phyloP scores from a whole-genome alignment of 2,113 vertebrate species.

The Centropus unirufus region DNA sequence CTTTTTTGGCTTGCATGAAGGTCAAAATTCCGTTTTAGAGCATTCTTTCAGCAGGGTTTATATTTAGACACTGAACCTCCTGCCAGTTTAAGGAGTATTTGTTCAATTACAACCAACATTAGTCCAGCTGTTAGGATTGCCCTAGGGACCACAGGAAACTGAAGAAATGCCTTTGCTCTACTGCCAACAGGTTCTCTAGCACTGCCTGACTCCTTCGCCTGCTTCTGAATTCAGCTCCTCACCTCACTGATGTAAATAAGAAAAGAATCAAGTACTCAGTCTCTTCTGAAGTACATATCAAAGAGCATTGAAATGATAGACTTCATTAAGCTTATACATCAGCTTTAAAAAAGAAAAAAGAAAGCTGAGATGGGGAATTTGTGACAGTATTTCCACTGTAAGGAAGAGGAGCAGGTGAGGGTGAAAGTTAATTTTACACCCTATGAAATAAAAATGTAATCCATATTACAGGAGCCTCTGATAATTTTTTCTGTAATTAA shows the following conservation, averaged over 20 bases:
- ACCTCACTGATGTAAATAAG: neutral
- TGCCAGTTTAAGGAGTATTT: neutral
- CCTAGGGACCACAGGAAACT: neutral
- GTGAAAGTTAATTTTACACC: neutral
- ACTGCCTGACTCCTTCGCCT: neutral
- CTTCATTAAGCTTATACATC: neutral
- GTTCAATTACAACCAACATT: neutral
- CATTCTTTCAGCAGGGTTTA: neutral
- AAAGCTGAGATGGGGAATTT: neutral
- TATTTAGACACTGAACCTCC: neutral
- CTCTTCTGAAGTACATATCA: neutral
- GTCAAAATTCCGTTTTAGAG: conserved; percentile 14
- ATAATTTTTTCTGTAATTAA: neutral
- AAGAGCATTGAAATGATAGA: neutral
- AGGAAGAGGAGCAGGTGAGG: neutral
- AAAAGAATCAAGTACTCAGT: neutral
- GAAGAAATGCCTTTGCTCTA: neutral
- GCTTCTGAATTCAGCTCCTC: neutral
- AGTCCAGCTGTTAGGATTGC: neutral
- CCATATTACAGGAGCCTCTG: neutral
- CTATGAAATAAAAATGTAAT: neutral
- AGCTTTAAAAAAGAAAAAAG: neutral
- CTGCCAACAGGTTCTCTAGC: neutral
- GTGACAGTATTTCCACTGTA: neutral
- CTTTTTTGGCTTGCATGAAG: neutral